These are phyloP conservation scores for Meriones psammophilus DNA, from an alignment of 2,797 vertebrate species.

Conservation along the genomic window DNA sequence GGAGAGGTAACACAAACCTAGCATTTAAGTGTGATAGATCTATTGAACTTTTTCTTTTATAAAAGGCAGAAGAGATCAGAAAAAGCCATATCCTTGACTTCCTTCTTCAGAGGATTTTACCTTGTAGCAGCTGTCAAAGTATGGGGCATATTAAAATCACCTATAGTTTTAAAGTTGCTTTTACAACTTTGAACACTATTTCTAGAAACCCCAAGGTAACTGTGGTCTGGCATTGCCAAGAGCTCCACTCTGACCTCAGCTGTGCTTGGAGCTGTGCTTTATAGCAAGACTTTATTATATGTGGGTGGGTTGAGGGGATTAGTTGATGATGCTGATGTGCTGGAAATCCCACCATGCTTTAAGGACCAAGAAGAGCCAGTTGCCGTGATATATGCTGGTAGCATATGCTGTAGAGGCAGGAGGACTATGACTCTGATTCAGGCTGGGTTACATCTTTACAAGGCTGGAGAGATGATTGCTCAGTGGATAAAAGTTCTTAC, in stretches of 20 bases:
- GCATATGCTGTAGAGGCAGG: neutral
- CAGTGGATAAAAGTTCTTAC: neutral
- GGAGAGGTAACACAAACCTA: neutral
- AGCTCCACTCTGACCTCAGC: neutral
- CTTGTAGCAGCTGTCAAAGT: constrained; percentile 26
- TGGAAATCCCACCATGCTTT: neutral
- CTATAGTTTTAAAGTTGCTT: neutral
- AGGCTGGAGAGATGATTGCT: neutral
- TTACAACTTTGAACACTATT: neutral
- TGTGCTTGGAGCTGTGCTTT: neutral
- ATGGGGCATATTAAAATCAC: neutral
- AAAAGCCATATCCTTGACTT: neutral
- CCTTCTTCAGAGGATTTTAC: neutral
- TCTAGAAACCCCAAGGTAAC: neutral
- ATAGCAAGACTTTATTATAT: neutral
- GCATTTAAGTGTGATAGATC: neutral
- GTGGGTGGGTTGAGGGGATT: neutral
- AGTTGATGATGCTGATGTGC: constrained; percentile 8
- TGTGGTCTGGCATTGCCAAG: neutral
- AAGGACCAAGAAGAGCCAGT: neutral
- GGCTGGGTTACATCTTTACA: neutral
- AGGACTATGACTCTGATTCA: neutral
- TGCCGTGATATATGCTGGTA: neutral
- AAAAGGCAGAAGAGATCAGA: neutral
- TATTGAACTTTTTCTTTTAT: neutral